phyloP scores from a whole-genome alignment of 2,113 vertebrate genomes.

The Gopherus flavomarginatus region DNA sequence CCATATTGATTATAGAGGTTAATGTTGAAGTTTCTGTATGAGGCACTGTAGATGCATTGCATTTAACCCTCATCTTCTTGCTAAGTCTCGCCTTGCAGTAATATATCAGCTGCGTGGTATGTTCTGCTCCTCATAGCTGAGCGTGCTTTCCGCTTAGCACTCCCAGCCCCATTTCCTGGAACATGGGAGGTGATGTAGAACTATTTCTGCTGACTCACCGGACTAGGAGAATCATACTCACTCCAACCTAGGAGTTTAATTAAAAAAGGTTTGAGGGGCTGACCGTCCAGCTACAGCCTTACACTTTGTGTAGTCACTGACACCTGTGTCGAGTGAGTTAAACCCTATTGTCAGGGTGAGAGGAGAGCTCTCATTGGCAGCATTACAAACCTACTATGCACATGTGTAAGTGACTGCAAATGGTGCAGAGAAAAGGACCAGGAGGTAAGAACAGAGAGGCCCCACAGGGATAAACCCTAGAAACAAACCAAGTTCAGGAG shows the following conservation, averaged over 20 bases:
- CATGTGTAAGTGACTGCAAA: neutral
- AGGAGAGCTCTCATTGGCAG: neutral
- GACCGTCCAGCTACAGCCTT: neutral
- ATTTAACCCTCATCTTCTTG: neutral
- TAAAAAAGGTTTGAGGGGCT: neutral
- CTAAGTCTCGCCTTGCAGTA: neutral
- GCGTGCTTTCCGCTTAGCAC: fast-evolving
- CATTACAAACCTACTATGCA: neutral
- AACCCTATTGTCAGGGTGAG: neutral
- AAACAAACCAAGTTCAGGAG: neutral
- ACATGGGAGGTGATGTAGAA: neutral
- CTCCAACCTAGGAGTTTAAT: neutral
- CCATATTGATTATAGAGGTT: constrained; percentile 52
- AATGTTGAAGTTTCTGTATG: constrained; percentile 37
- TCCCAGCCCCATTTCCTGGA: neutral
- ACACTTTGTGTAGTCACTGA: neutral
- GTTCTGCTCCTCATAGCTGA: fast-evolving
- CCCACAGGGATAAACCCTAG: neutral
- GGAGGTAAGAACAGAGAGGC: neutral
- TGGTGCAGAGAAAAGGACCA: neutral
- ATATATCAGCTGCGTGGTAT: neutral
- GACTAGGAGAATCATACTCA: neutral
- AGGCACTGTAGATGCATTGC: constrained; percentile 47
- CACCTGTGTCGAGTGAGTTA: fast-evolving
- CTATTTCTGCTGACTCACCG: neutral